Evolutionary conservation across 2,888 invertebrate genomes (phyloP), one percentile per base, ranked within the genome.

Genomic region (Yponomeuta cagnagella): DNA sequence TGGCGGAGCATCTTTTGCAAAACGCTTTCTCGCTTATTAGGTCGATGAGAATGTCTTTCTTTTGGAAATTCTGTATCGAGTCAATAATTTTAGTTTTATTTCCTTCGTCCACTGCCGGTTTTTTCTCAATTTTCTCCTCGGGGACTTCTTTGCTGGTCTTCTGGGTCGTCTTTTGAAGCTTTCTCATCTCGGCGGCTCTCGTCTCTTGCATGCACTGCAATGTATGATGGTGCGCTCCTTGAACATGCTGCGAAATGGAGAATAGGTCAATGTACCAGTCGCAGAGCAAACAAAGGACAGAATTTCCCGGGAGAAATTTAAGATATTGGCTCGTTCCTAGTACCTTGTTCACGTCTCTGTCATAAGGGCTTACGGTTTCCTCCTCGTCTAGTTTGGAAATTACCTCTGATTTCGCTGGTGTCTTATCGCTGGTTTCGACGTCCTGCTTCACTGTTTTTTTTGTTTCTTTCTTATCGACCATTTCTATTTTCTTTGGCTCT

Each of bases 11-110:
- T 71, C 75, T 77, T 65, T 75, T 79, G 72, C 84, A 84, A 63
- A 72, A 37, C 2, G 79, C 84, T 0, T 73, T 75, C 4, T 72
- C 71, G 0, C 48, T 72, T 15, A 77, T 77, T 23, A 82, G 76
- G 71, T 83, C 76, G 2, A 85, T 74, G 4, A 75, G 77, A 2
- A 85, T 76, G 10, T 76, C 72, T n/a, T 80, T 77, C 15, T 77
- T 76, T 71, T 82, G 78, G 43, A 80, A 81, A 43, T 74, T 74
- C 6, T 68, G 31, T 1, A 81, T 31, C 0, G 74, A 66, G 37
- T 80, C 76, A 1, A 77, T 23, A 48, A 82, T 77, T 64, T 76
- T 76, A 6, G 71, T 66, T 12, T 48, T 30, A 1, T 68, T 52
- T 68, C 10, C 65, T 65, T 23, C 37, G 15, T 66, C 31, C 37